Evolutionary conservation across 2,113 vertebrate genomes (phyloP), one percentile per base, ranked within the genome.

Genomic region (Phaethornis superciliosus): DNA sequence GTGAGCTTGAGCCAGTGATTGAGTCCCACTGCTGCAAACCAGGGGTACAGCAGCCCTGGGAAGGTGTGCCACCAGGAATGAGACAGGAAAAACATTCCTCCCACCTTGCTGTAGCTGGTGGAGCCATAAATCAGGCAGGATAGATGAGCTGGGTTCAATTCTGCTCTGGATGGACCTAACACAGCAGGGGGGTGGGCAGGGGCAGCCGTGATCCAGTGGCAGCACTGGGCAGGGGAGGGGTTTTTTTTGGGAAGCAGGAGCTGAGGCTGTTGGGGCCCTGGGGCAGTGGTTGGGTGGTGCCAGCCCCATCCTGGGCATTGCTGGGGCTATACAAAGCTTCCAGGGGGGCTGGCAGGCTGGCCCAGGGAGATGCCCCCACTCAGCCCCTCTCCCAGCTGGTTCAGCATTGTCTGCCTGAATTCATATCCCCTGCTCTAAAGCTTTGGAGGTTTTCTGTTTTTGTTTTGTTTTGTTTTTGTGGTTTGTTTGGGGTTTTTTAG

Each of bases 221-320:
- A 64, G 69, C 79, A n/a, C 20, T 1, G 0, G 51, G 51, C 59
- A 60, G 46, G 46, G 35, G 27, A 68, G 51, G 15, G 7, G 24
- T 11, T 0, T 46, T 0, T 46, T 80, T 56, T 7, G 55, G 52
- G 52, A 62, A 92, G 56, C 1, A 1, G 47, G 30, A 71, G 12
- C 3, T 2, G 23, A 32, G n/a, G 64, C 44, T 9, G 18, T 28
- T 0, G 0, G 56, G 22, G 2, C 4, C 4, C 49, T 3, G 0
- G 16, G 62, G 22, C 35, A 54, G 32, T 1, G 6, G 26, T 27
- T 0, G 0, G 42, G 17, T 2, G 1, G 18, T 55, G 51, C 32
- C 55, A 55, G 32, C 22, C 55, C 40, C 49, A 20, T 30, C 33
- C 55, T 2, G 27, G 51, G 32, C 49, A 59, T n/a, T 4, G 7